phyloP scores from a whole-genome alignment of 2,797 vertebrate genomes.

The Tinamus major region DNA sequence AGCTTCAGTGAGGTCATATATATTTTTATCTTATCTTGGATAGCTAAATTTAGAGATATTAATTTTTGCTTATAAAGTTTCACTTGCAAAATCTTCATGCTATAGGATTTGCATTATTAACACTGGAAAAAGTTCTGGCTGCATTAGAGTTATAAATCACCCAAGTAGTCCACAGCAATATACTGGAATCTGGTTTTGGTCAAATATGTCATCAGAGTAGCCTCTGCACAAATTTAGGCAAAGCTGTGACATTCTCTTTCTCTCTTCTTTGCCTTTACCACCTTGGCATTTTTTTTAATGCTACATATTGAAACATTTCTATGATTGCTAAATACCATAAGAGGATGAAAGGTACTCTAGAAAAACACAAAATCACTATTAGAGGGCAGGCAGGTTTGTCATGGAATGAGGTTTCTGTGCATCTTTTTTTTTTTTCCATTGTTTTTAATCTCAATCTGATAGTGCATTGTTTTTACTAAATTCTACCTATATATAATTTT shows the following conservation, averaged over 20 bases:
- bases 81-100: not conserved
- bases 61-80: conserved; percentile 19
- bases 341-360: not conserved
- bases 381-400: not conserved
- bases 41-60: not conserved
- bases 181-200: not conserved
- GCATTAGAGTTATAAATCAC: not conserved
- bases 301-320: not conserved
- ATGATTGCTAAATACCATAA: not conserved
- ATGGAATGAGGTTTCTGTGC: not conserved
- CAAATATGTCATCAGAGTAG: not conserved
- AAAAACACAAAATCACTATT: not conserved
- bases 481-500: not conserved
- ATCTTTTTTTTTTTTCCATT: not conserved
- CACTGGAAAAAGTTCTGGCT: not conserved
- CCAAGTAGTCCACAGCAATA: not conserved
- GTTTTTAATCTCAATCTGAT: not conserved
- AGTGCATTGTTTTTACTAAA: not conserved
- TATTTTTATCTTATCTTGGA: not conserved
- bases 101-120: conserved; percentile 1
- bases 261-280: not conserved
- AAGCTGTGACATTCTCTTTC: not conserved
- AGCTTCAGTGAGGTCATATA: not conserved
- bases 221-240: not conserved
- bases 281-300: not conserved